Base-by-base conservation (phyloP, 2,797 vertebrate genomes). In the Euthynnus affinis region DNA sequence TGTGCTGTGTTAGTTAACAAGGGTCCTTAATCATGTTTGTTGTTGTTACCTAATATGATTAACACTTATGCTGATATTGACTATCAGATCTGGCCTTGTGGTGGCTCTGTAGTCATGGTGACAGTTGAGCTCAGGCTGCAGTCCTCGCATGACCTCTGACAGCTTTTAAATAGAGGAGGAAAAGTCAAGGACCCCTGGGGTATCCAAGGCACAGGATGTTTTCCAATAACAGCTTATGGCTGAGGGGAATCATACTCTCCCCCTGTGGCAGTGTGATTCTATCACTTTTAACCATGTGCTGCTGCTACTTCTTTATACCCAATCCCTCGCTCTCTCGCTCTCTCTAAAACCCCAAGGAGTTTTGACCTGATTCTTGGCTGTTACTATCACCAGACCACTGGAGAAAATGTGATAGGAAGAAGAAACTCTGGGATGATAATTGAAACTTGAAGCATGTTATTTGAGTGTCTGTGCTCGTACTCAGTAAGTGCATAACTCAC, bases 181-280 rank as follows among this genome's bases (percentile, higher is more conserved):
- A 70, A 76, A 81, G 89, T 86, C 29, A 18, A 81, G 84, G 72
- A 74, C 80, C 86, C 85, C 77, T 46, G 79, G 71, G 85, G 87
- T 82, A 65, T 80, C 84, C 80, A 51, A 76, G 80, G 88, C 86
- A 73, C 77, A 71, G 81, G 88, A 92, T 92, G 88, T 90, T 92
- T 93, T 92, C 87, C 92, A 92, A 89, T 92, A 90, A 90, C 87
- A 92, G 88, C 86, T 91, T 88, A 88, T 77, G 82, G 83, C 87
- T 87, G 73, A 84, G 77, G 86, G 89, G 87, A 90, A 87, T 84
- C 80, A 63, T 68, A 78, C 85, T 79, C 73, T 80, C 79, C 86
- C 88, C 89, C 81, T 71, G 85, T 83, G 91, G 87, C 87, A 59
- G 29, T 60, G 84, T 84, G 88, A 91, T 93, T 89, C 87, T 86